Evolutionary conservation across 2,888 invertebrate genomes (phyloP).

Genomic region (Crioceris asparagi): DNA sequence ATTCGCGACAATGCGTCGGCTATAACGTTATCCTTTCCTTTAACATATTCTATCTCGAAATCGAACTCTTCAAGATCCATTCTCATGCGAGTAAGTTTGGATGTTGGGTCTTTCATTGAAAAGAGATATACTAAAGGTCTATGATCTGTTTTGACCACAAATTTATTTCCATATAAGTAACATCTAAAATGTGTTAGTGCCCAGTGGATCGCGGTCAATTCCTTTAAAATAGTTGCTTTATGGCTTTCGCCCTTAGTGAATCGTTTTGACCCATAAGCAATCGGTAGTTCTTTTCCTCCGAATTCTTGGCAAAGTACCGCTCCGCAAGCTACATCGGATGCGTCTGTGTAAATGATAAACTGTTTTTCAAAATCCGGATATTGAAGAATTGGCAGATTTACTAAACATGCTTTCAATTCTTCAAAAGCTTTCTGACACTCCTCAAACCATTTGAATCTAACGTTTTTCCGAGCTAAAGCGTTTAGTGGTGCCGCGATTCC

Average conservation of each 20-base stretch:
- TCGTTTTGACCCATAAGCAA: conserved; percentile 10
- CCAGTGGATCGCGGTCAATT: conserved; percentile 11
- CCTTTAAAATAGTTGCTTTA: conserved; percentile 10
- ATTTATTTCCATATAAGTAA: conserved; percentile 8
- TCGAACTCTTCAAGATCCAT: conserved; percentile 8
- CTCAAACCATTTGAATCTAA: too few relatives aligned
- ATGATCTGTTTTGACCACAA: conserved; percentile 13
- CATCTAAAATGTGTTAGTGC: conserved; percentile 9
- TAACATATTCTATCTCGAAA: conserved; percentile 4
- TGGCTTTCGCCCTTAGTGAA: conserved; percentile 9
- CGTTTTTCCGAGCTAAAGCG: too few relatives aligned
- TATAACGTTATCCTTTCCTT: conserved; percentile 4
- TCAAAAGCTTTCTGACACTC: too few relatives aligned
- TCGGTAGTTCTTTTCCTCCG: conserved; percentile 9
- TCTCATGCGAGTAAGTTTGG: conserved; percentile 12
- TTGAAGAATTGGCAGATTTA: too few relatives aligned
- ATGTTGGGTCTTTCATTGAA: conserved; percentile 13
- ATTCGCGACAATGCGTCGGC: conserved; percentile 6
- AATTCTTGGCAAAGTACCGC: conserved; percentile 8
- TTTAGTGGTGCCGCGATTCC: too few relatives aligned
- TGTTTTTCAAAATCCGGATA: too few relatives aligned
- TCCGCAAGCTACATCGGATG: too few relatives aligned
- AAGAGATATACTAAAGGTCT: conserved; percentile 13
- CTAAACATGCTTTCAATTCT: too few relatives aligned
- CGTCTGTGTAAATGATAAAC: too few relatives aligned